Evolutionary conservation across 2,113 vertebrate species (phyloP).

Genomic region (Circaetus cinerascens): DNA sequence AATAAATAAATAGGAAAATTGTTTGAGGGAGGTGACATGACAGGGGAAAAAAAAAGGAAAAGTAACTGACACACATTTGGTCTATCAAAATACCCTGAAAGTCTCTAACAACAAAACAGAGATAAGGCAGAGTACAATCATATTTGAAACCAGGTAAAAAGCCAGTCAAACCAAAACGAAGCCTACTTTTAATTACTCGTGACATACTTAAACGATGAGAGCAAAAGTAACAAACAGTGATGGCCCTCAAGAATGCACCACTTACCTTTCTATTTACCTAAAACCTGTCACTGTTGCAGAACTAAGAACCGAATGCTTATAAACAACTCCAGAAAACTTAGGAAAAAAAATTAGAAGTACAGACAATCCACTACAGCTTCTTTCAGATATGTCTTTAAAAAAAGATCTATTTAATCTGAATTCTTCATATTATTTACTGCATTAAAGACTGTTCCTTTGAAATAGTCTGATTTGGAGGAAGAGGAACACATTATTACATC

Average conservation of each 20-base stretch:
- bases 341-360: background rate
- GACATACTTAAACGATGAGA: background rate
- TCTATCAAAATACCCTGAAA: background rate
- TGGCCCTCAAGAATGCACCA: background rate
- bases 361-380: background rate
- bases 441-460: background rate
- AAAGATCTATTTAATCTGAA: background rate
- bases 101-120: background rate
- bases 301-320: background rate
- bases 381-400: background rate
- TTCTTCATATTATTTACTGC: background rate
- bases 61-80: background rate
- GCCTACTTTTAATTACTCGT: background rate
- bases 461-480: background rate
- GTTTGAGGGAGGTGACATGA: background rate
- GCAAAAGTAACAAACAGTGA: background rate
- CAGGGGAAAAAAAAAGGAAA: fast-evolving
- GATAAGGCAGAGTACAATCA: background rate
- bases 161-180: background rate
- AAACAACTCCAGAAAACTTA: background rate
- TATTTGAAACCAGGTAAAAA: background rate
- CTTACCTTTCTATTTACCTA: background rate
- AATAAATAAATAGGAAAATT: background rate
- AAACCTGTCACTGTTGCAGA: background rate
- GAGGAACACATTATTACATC: background rate